Base-by-base conservation (phyloP, 2,113 vertebrate genomes). In the Myotis brandtii region DNA sequence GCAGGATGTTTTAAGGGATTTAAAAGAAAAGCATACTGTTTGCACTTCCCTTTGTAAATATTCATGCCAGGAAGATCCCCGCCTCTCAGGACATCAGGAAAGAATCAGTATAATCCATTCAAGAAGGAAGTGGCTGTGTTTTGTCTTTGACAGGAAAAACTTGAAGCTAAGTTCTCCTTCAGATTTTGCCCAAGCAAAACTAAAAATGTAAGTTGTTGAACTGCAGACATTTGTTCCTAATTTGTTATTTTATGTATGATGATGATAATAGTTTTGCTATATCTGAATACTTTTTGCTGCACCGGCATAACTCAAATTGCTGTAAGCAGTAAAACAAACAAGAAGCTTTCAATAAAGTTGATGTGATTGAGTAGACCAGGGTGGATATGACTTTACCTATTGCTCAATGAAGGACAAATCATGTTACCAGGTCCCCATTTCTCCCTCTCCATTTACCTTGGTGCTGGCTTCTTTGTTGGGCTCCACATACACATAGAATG, bases 11-110 rank as follows among this genome's bases (percentile, higher is more conserved):
- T 2, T 91, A 97, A 86, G 82, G 90, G 21, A 95, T 97, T 97
- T 92, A 90, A 96, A 94, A 96, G 92, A 80, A 97, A 97, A 96
- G 3, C n/a, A 85, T 12, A 84, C 66, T 86, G 18, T 86, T 46
- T 77, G 72, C 69, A 5, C 72, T 98, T 96, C 92, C 93, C 93
- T 91, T 91, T 92, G 91, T 67, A 66, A 70, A 70, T 59, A 56
- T 85, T 82, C 96, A 70, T 94, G 95, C 95, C 93, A 94, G 91
- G 6, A 81, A 97, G 93, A 95, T 32, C 46, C 86, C 73, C 59
- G 88, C 72, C 93, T 97, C 70, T 97, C 4, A 56, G 13, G 79
- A 83, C 40, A 34, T 94, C 43, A 91, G 59, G 27, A 93, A 91
- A 64, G 46, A 96, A 69, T 27, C 13, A 64, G 2, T 32, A 50